Base-by-base conservation (phyloP, 2,888 invertebrate species). In the Magallana nippona region DNA sequence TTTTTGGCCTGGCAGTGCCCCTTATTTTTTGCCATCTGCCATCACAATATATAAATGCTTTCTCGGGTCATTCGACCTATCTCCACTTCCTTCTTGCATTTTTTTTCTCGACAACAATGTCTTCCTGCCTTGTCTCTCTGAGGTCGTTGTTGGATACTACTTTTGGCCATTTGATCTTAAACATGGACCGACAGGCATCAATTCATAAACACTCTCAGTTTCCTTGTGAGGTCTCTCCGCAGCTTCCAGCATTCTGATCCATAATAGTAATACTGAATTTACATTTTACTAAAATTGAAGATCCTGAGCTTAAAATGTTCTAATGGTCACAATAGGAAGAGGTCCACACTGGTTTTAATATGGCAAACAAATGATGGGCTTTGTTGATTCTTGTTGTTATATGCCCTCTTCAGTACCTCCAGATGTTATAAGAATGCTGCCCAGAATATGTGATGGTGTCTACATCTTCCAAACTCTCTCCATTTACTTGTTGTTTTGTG, bases 221-320 rank as follows among this genome's bases (percentile, higher is more conserved):
- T 60, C 17, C n/a, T 60, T 60, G 60, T 19, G 60, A 60, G 19
- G 60, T 60, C 60, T 60, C n/a, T 60, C 15, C n/a, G 60, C n/a
- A 17, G 17, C 60, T 60, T 60, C 60, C 60, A 60, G 60, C 60
- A 60, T 17, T n/a, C n/a, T n/a, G 60, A 60, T 22, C 62, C 19
- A 19, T n/a, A 22, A 56, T 56, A 79, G 2, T 56, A 79, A 56
- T 56, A 79, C 79, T 19, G 56, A 60, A 11, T 81, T 81, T 32
- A 62, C 81, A 81, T 81, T 3, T 0, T 8, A 8, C 2, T 60
- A 60, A 32, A 60, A 13, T 81, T 81, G 60, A 81, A 81, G 15
- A 62, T 60, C 60, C 81, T 60, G 3, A 81, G 44, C 32, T 81
- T 81, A n/a, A n/a, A n/a, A n/a, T 58, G 60, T 81, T 27, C 60